Evolutionary conservation across 2,888 invertebrate genomes (phyloP), one percentile per base, ranked within the genome.

Genomic region (Eristalis tenax): DNA sequence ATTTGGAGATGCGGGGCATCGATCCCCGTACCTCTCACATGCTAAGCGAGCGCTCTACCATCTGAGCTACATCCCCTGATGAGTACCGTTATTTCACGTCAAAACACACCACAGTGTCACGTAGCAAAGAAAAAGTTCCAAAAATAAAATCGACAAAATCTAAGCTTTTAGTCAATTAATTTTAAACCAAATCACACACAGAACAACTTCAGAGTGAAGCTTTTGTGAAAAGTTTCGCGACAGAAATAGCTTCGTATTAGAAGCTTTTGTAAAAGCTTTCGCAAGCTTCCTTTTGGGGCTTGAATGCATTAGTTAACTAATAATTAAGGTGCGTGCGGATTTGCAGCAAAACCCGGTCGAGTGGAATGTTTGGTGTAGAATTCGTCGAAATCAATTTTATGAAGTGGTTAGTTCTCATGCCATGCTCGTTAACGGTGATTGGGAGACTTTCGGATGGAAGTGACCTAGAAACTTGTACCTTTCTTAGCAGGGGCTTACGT

Each of bases 21-120:
- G 92, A 93, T 92, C 92, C 92, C 92, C 92, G 92, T 92, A 93
- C 92, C 93, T 93, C 92, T 92, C 92, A 92, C 92, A 93, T 93
- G 92, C 92, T 92, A 93, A 92, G 92, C 92, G 93, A 92, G 92
- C 92, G 92, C 92, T 93, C 93, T 93, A 93, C 92, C 93, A 92
- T 92, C 92, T 93, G 93, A 92, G 92, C 93, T 93, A 93, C 93
- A 92, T 92, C 93, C 93, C 92, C 93, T 0, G 18, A 13, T 11
- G 18, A 50, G 8, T 50, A 59, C 59, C 59, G 15, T 23, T 28
- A 26, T 26, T 15, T 13, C 0, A 6, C 1, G 1, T 15, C n/a
- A 4, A 13, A 26, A 23, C 23, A 28, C 23, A 15, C 59, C 59
- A 13, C 26, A 4, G 26, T 1, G 26, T 15, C 23, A 15, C 2